Base-by-base conservation (phyloP, 2,113 vertebrate genomes). In the Stigmatopora argus region DNA sequence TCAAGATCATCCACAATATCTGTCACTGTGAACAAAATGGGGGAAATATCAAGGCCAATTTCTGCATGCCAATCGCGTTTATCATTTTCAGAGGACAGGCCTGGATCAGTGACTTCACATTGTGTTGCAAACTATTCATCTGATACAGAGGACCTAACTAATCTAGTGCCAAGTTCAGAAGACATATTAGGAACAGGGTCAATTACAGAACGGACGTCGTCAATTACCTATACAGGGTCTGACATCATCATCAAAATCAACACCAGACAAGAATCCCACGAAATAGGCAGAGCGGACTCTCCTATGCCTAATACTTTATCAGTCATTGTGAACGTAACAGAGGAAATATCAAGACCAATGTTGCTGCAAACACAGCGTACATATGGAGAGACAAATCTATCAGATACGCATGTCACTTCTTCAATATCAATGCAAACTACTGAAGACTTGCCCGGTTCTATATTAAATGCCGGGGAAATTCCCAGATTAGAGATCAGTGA, bases 191-290 rank as follows among this genome's bases (percentile, higher is more conserved):
- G 11, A 44, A 23, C 7, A 23, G 41, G n/a, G 21, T 3, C 12
- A 45, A n/a, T 45, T 21, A 23, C 19, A 23, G 59, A 61, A 61
- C 21, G 18, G 11, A 61, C 12, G 23, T 61, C 59, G 13, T 61
- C 59, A 45, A 45, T 61, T 15, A 45, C 10, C 58, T 19, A 45
- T 45, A 61, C 14, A 61, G 41, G 59, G 12, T 61, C 59, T 8
- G 59, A 61, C 41, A 61, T 61, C 41, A 46, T 45, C 13, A 45
- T 61, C 59, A 61, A 45, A 13, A 23, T 61, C 59, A 60, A 60
- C 35, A 61, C 59, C 45, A 61, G 19, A 61, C 38, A 46, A 45
- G 59, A 61, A 45, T 45, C 41, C 19, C 59, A 45, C 44, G 59
- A 61, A 21, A 23, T 19, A 61, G 19, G 38, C 41, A 46, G 38